Conservation (phyloP, 2,888 invertebrate species). For the Temnothorax ravouxi region DNA sequence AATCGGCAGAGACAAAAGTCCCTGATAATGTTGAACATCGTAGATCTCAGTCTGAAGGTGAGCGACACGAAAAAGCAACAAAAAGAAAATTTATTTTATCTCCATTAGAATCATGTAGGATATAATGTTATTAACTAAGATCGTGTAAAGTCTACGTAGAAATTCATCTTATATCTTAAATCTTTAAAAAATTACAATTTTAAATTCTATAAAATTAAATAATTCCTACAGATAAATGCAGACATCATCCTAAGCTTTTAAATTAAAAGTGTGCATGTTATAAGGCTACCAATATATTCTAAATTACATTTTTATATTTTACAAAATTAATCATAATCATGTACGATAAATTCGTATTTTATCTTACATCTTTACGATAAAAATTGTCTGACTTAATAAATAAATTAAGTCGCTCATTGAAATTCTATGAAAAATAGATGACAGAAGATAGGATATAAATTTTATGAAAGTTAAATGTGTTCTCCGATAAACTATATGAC, state of each 20-base stretch:
- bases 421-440: background rate
- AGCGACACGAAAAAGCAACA: background rate
- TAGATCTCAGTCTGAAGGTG: conserved; percentile 94
- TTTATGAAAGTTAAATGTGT: background rate
- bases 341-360: background rate
- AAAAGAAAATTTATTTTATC: background rate
- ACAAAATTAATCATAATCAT: background rate
- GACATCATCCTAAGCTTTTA: background rate
- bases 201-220: background rate
- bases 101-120: background rate
- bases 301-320: background rate
- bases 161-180: background rate
- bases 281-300: background rate
- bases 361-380: background rate
- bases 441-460: background rate
- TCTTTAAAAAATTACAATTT: background rate
- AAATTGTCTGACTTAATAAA: background rate
- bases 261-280: background rate
- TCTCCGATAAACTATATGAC: background rate
- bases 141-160: background rate
- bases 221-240: background rate
- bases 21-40: conserved; percentile 95
- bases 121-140: background rate
- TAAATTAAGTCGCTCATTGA: background rate
- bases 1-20: conserved; percentile 96